Evolutionary conservation across 2,113 vertebrate species (phyloP).

Genomic region (Triplophysa tibetana): DNA sequence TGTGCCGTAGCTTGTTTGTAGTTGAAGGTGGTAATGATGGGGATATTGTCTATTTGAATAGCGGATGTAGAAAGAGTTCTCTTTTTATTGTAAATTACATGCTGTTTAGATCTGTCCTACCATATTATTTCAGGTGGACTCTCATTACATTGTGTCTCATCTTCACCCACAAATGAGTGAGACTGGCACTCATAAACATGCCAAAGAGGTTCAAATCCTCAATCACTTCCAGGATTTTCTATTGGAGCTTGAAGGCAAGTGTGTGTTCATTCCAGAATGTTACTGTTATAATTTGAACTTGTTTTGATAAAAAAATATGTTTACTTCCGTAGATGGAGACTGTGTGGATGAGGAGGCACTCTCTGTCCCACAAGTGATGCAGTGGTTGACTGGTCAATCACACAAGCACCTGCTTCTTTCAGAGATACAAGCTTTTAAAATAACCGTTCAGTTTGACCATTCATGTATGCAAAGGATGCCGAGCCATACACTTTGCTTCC

Average conservation of each 20-base stretch:
- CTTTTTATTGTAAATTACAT: accelerated
- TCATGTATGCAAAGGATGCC: conserved; percentile 18
- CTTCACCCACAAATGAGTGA: conserved; percentile 11
- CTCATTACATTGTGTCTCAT: conserved; percentile 4
- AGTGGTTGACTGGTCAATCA: conserved; percentile 10
- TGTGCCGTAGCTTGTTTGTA: too few species aligned
- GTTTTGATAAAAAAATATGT: not conserved
- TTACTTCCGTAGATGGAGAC: not conserved
- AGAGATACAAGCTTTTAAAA: conserved; percentile 32
- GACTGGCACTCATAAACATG: not conserved
- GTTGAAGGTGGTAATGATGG: too few species aligned
- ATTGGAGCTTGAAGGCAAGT: conserved; percentile 2
- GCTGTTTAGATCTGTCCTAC: too few species aligned
- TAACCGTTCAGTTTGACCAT: conserved; percentile 9
- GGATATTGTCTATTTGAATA: too few species aligned
- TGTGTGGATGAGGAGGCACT: not conserved
- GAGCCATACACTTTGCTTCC: conserved; percentile 26
- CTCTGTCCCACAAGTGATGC: conserved; percentile 21
- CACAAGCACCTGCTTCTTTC: conserved; percentile 15
- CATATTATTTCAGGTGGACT: not conserved
- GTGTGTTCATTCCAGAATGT: not conserved
- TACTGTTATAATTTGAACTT: not conserved
- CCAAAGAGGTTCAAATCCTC: conserved; percentile 1
- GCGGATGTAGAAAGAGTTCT: too few species aligned
- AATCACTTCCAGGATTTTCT: not conserved